These are phyloP conservation scores for Catonia carolina DNA, from an alignment of 2,888 invertebrate species.

Conservation along the genomic window DNA sequence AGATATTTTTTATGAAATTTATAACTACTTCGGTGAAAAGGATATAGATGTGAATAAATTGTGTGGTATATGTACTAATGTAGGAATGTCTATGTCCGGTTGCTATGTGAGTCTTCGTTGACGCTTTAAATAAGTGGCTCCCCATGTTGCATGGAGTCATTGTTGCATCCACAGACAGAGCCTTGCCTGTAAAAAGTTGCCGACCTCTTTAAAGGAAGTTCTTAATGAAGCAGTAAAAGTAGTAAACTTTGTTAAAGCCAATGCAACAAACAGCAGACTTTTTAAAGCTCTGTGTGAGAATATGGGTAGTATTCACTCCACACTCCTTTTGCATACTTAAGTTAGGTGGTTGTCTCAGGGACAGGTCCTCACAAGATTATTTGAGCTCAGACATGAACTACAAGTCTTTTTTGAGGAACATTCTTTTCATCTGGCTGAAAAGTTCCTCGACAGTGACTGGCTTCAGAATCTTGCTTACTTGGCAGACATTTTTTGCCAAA, in stretches of 20 bases:
- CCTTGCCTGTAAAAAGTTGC: too few species aligned
- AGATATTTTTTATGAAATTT: slow-evolving; percentile 1
- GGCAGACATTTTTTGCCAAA: slow-evolving; percentile 1
- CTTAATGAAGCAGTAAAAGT: slow-evolving; percentile 20
- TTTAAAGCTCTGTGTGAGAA: slow-evolving; percentile 31
- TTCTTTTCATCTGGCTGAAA: slow-evolving; percentile 1
- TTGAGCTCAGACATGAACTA: slow-evolving; percentile 8
- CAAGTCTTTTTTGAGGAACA: slow-evolving; percentile 6
- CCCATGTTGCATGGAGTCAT: slow-evolving; percentile 25
- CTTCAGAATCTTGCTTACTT: slow-evolving; percentile 1
- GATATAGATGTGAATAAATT: slow-evolving; percentile 5
- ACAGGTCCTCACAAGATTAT: slow-evolving; percentile 22
- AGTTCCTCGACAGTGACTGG: slow-evolving; percentile 1
- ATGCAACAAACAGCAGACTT: slow-evolving; percentile 26
- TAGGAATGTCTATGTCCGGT: neutral
- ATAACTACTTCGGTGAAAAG: slow-evolving; percentile 4
- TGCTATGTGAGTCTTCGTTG: slow-evolving; percentile 16
- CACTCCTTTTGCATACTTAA: slow-evolving; percentile 28
- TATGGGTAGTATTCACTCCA: slow-evolving; percentile 22
- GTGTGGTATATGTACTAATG: too few species aligned
- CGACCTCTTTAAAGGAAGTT: slow-evolving; percentile 10
- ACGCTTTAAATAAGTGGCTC: slow-evolving; percentile 2
- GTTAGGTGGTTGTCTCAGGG: slow-evolving; percentile 27
- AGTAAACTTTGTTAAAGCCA: slow-evolving; percentile 31
- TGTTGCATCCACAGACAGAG: slow-evolving; percentile 28